Evolutionary conservation across 2,888 invertebrate genomes (phyloP).

Genomic region (Argyra leucocephala): DNA sequence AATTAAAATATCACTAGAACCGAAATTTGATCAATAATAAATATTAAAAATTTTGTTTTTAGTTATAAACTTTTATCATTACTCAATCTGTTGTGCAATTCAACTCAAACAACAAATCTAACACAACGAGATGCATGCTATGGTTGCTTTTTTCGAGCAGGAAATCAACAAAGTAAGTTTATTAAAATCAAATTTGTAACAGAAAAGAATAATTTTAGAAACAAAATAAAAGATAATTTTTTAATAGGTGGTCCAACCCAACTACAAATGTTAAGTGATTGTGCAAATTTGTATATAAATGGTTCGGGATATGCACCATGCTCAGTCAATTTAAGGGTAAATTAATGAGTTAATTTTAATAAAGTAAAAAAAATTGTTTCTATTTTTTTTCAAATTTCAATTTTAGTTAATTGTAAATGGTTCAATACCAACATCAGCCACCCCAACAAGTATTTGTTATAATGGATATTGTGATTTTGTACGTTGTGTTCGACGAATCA

Average conservation of each 20-base stretch:
- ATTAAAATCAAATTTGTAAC: background rate
- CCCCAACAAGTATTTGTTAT: conserved; percentile 40
- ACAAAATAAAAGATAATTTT: background rate
- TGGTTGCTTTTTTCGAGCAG: conserved; percentile 53
- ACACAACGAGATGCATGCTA: conserved; percentile 54
- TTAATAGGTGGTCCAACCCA: conserved; percentile 45
- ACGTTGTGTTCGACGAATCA: conserved; percentile 49
- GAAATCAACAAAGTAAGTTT: conserved; percentile 37
- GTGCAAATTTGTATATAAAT: conserved; percentile 48
- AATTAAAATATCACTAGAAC: too few relatives aligned
- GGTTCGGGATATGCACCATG: conserved; percentile 48
- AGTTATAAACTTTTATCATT: conserved; percentile 44
- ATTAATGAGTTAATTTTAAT: background rate
- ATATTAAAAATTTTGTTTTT: too few relatives aligned
- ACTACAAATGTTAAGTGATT: conserved; percentile 46
- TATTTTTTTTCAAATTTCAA: too few relatives aligned
- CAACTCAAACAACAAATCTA: conserved; percentile 52
- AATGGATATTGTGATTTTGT: conserved; percentile 55
- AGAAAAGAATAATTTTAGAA: too few relatives aligned
- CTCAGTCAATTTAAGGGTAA: conserved; percentile 32
- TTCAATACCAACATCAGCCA: conserved; percentile 22
- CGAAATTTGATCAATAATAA: too few relatives aligned
- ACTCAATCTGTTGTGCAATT: conserved; percentile 54
- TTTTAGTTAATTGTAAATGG: conserved; percentile 25
- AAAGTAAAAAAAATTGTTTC: too few relatives aligned